Evolutionary conservation across 2,888 invertebrate genomes (phyloP).

Genomic region (Lasioglossum figueresi): DNA sequence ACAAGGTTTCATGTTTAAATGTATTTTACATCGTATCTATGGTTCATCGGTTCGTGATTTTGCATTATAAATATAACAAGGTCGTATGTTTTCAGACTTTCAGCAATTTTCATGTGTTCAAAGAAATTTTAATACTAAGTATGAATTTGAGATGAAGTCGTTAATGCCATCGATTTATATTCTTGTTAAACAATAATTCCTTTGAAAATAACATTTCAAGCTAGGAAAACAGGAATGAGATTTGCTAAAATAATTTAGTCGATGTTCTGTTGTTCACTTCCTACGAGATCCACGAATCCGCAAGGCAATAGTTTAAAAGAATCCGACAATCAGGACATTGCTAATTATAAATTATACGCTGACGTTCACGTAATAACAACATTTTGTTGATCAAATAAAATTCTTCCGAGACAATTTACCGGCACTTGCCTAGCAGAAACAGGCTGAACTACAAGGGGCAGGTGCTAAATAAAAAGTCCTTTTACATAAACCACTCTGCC

Average conservation of each 20-base stretch:
- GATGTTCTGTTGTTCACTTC: not conserved
- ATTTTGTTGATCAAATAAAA: not conserved
- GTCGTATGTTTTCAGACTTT: not conserved
- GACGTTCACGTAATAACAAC: not conserved
- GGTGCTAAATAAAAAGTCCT: not conserved
- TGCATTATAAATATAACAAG: not conserved
- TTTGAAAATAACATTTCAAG: not conserved
- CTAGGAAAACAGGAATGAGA: not conserved
- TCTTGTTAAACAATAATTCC: not conserved
- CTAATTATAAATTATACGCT: not conserved
- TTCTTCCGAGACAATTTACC: not conserved
- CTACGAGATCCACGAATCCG: not conserved
- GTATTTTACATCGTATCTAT: not conserved
- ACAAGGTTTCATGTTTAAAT: slow-evolving; percentile 1
- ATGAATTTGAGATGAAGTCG: not conserved
- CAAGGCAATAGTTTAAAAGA: not conserved
- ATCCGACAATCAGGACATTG: not conserved
- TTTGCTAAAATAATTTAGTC: not conserved
- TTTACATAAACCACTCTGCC: not conserved
- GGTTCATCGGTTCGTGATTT: not conserved
- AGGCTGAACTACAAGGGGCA: not conserved
- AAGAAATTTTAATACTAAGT: not conserved
- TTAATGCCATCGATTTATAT: not conserved
- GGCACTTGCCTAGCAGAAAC: not conserved
- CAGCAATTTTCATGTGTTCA: not conserved